Percentiles rank a stretch among this genome's conserved stretches.
phyloP scores from a whole-genome alignment of 35 echinoderm and acorn worm species.

The Lytechinus variegatus region DNA sequence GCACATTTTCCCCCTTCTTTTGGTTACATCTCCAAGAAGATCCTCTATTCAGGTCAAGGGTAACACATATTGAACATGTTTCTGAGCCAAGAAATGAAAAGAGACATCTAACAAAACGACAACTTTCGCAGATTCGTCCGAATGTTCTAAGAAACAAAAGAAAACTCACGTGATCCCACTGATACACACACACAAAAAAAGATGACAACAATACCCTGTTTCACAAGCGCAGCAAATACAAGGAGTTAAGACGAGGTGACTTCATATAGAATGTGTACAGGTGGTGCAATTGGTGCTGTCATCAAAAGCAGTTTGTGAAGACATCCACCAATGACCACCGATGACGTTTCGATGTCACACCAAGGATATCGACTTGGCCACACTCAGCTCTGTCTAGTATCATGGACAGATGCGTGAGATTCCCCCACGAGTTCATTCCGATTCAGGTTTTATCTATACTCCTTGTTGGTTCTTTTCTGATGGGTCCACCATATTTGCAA shows the following conservation, averaged over 20 bases:
- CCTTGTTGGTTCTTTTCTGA: not conserved
- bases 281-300: too few species aligned
- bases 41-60: not conserved
- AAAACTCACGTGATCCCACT: not conserved
- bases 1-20: not conserved
- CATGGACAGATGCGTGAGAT: not conserved
- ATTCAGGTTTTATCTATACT: not conserved
- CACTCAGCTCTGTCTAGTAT: not conserved
- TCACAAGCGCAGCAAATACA: too few species aligned
- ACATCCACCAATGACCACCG: not conserved
- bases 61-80: not conserved
- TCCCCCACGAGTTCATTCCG: not conserved
- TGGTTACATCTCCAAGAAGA: too few species aligned
- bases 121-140: not conserved
- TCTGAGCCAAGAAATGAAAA: not conserved
- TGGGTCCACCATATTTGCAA: not conserved
- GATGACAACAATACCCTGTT: too few species aligned
- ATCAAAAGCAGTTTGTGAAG: not conserved
- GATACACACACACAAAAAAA: too few species aligned
- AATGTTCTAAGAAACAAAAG: not conserved
- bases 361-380: too few species aligned
- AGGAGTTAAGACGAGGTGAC: too few species aligned
- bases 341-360: not conserved
- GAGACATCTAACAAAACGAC: not conserved
- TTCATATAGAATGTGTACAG: too few species aligned